These are phyloP conservation scores for Menura novaehollandiae DNA, from an alignment of 2,113 vertebrate genomes.

Conservation along the genomic window DNA sequence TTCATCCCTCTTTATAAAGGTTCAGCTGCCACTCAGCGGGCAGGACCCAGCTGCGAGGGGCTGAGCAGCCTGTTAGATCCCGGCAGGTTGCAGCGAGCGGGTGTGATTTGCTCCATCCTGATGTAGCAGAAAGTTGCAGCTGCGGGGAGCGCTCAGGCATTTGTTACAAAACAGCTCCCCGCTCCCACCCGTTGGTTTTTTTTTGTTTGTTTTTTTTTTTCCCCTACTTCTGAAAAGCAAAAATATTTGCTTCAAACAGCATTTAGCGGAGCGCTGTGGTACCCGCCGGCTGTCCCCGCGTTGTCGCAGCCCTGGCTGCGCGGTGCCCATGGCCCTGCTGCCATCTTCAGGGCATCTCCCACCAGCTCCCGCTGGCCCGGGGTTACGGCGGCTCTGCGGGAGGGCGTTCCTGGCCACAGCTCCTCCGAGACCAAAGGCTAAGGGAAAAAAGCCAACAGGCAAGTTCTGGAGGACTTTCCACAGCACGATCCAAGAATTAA, in stretches of 20 bases:
- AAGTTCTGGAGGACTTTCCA: slow-evolving; percentile 46
- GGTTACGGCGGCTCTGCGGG: background rate
- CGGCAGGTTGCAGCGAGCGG: background rate
- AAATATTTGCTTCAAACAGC: background rate
- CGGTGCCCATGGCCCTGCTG: slow-evolving; percentile 22
- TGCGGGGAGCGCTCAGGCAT: background rate
- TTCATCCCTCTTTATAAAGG: background rate
- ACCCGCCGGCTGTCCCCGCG: background rate
- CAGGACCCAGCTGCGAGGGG: background rate
- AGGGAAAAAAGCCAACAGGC: slow-evolving; percentile 10
- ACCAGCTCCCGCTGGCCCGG: background rate
- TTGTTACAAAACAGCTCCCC: background rate
- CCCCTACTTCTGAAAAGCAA: background rate
- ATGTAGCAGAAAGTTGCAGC: background rate
- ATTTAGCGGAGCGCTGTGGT: background rate
- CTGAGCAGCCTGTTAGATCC: background rate
- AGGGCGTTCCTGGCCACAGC: background rate
- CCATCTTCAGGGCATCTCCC: slow-evolving; percentile 16
- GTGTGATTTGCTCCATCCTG: background rate
- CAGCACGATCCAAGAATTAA: slow-evolving; percentile 25
- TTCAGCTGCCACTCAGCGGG: background rate
- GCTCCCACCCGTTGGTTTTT: rapidly evolving
- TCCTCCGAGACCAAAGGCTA: background rate
- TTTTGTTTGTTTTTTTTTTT: too few relatives aligned
- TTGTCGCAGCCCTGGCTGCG: background rate